These are phyloP conservation scores for Pachypeltis micranthus DNA, from an alignment of 1,140 invertebrate genomes.

Conservation along the genomic window DNA sequence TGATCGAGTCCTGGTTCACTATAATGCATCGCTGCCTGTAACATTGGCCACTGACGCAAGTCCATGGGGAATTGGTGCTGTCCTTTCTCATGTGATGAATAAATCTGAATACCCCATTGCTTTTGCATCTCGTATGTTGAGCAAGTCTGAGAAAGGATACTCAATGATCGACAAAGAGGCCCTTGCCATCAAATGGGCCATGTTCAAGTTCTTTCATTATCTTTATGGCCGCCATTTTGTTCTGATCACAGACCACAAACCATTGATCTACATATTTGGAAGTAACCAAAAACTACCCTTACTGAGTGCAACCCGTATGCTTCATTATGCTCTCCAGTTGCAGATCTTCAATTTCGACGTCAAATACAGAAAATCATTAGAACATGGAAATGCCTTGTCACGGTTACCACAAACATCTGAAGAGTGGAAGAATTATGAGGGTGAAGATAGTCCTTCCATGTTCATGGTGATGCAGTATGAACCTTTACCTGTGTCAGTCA, in stretches of 20 bases:
- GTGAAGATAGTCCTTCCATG: no score
- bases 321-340: conserved; percentile 32
- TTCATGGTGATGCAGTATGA: background rate
- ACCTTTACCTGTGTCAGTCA: background rate
- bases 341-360: conserved; percentile 33
- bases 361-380: conserved; percentile 26
- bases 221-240: conserved; percentile 36
- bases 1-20: conserved; percentile 22
- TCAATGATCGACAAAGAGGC: conserved; percentile 40
- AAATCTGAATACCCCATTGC: conserved; percentile 27
- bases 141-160: conserved; percentile 35
- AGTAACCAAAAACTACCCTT: conserved; percentile 29
- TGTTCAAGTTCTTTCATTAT: conserved; percentile 39
- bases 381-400: conserved; percentile 1
- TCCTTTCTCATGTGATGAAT: no score
- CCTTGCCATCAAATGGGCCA: conserved; percentile 35
- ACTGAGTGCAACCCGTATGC: conserved; percentile 29
- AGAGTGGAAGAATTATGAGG: background rate
- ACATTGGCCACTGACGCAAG: conserved; percentile 12
- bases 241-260: conserved; percentile 39
- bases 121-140: conserved; percentile 37
- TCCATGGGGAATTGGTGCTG: background rate
- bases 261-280: conserved; percentile 37
- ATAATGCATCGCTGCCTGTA: conserved; percentile 18
- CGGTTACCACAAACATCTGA: background rate